Evolutionary conservation across 2,888 invertebrate genomes (phyloP).

Genomic region (Coremacera marginata): DNA sequence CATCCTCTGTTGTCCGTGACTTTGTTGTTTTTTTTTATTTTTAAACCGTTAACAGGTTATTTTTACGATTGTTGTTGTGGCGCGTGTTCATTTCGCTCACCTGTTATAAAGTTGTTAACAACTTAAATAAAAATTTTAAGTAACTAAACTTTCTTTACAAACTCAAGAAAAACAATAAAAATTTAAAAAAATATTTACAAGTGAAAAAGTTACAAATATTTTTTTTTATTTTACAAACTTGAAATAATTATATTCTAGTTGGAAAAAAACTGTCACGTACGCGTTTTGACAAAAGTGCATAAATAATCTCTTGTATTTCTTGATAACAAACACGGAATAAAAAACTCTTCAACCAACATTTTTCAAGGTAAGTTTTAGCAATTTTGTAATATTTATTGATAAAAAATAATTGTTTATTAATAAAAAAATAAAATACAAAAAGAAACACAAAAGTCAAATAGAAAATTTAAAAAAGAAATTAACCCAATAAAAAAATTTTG

Average conservation of each 20-base stretch:
- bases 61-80: not conserved
- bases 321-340: not conserved
- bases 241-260: no score
- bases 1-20: not conserved
- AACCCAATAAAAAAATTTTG: no score
- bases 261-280: not conserved
- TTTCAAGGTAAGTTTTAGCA: not conserved
- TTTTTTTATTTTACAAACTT: not conserved
- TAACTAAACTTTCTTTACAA: no score
- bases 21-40: not conserved
- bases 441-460: no score
- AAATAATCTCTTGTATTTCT: not conserved
- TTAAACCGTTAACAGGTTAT: conserved; percentile 3
- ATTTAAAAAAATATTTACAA: not conserved
- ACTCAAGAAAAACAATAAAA: not conserved
- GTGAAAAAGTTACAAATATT: not conserved
- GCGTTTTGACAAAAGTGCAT: not conserved
- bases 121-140: not conserved
- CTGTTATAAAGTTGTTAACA: conserved; percentile 1
- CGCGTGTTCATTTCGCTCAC: conserved; percentile 3
- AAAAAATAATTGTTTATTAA: no score
- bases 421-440: no score
- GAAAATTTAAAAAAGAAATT: no score
- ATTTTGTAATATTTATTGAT: no score
- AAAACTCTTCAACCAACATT: not conserved